Evolutionary conservation across 2,113 vertebrate species (phyloP), one percentile per base, ranked within the genome.

Genomic region (Tonatia bakeri): DNA sequence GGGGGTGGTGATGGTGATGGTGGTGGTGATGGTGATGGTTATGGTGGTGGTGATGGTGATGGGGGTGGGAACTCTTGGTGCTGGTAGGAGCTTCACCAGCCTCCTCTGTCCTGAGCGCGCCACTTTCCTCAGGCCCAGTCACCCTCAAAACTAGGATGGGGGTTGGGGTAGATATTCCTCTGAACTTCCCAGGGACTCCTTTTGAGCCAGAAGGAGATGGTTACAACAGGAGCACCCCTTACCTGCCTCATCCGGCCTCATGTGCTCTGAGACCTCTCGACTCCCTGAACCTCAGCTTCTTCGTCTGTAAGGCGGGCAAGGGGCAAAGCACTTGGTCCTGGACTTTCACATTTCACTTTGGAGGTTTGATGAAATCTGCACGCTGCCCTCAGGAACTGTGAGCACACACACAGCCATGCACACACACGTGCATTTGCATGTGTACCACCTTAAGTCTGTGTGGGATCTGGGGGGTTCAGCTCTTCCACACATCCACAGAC

Each of bases 21-120:
- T 47, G 14, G 0, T 26, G 31, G 3, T 38, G 38, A 0, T 36
- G 64, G 6, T 33, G 56, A 43, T 8, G 43, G n/a, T n/a, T n/a
- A n/a, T n/a, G n/a, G 0, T 33, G 80, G 5, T 43, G 20, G 0
- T 17, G 26, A 5, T 75, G 43, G 0, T 69, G 56, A 0, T 67
- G 43, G 1, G 38, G n/a, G 1, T 65, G n/a, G 56, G 69, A 52
- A 24, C 33, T 64, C 83, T 28, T 24, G 20, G 56, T 36, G 36
- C 59, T 72, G 31, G n/a, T 14, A 47, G 59, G 22, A 4, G 59
- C 50, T 50, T 43, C 45, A 54, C 7, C 22, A 56, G 10, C 24
- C 4, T 52, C 40, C 43, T 38, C 38, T 88, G 52, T 81, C 43
- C 33, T 81, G 24, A 56, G 24, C 7, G 26, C 80, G 22, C 43